Percentiles rank a stretch among this genome's conserved stretches.
These are phyloP conservation scores for Eueremaeus valkanovi DNA, from an alignment of 2,888 invertebrate species.

Conservation along the genomic window DNA sequence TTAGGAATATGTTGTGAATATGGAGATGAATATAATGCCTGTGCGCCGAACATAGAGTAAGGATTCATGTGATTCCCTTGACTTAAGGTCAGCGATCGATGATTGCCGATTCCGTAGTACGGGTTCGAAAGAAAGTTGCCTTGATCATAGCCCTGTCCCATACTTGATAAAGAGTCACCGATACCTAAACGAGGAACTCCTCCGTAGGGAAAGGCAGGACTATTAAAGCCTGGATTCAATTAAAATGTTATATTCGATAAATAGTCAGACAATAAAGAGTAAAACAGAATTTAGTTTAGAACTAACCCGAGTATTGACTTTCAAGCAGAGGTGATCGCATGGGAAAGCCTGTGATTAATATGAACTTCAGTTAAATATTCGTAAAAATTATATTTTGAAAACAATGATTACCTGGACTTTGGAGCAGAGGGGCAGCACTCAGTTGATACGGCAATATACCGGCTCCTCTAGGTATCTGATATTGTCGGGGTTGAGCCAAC, in stretches of 20 bases:
- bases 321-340: background rate
- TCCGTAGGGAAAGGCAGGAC: background rate
- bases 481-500: conserved; percentile 20
- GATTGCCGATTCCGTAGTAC: conserved; percentile 9
- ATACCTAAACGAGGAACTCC: background rate
- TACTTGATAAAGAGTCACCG: background rate
- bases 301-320: background rate
- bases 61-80: background rate
- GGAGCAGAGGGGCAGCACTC: background rate
- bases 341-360: background rate
- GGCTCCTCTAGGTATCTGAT: background rate
- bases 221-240: background rate
- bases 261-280: background rate
- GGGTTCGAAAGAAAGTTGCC: background rate
- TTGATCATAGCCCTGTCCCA: conserved; percentile 1
- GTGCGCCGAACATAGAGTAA: background rate
- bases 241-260: background rate
- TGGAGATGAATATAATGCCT: background rate
- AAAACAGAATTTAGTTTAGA: background rate
- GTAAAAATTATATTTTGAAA: background rate
- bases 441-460: background rate
- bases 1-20: conserved; percentile 11
- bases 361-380: background rate
- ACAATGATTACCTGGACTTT: background rate
- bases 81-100: background rate